Evolutionary conservation across 2,797 vertebrate species (phyloP), one percentile per base, ranked within the genome.

Genomic region (Sebastes hopkinsi): DNA sequence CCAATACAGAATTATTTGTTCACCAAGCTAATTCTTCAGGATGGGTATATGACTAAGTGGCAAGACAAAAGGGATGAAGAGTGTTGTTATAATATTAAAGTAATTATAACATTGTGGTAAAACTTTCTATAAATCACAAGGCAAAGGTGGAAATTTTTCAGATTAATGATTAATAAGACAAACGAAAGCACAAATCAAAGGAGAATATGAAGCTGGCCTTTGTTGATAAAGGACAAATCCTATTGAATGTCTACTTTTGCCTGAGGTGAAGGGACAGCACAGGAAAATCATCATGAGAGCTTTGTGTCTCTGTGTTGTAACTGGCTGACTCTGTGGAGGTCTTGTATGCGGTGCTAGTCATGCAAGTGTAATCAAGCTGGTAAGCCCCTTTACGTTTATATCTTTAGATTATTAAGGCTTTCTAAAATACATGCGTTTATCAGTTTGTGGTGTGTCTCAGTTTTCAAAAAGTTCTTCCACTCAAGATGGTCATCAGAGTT

Each of bases 341-440:
- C 55, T 67, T n/a, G 7, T 67, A 46, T 29, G 58, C 34, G 20
- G 16, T 3, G 12, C 22, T 14, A 6, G 32, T 85, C 67, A 83
- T 50, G 42, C 67, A 34, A 77, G 46, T 32, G 38, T 54, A 25
- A 72, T 66, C 16, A 56, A 58, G 9, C 72, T n/a, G 50, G 8
- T 67, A 34, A 55, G 4, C 42, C 18, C 20, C 18, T 42, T 6
- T 20, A 23, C 13, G 67, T 56, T 30, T 29, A 56, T 18, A 65
- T 68, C 29, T 72, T 84, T 82, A 11, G 83, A 92, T 90, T 75
- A 92, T 87, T 78, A 38, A 87, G 59, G 65, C 72, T 86, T 82
- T 81, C 62, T 82, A 75, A 73, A 58, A 68, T 42, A 52, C 30
- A 60, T 8, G 18, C 67, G 58, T 75, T 56, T 7, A 69, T 61